Percentiles rank a stretch among this genome's conserved stretches.
phyloP scores from a whole-genome alignment of 2,113 vertebrate species.

The Sinocyclocheilus anshuiensis region DNA sequence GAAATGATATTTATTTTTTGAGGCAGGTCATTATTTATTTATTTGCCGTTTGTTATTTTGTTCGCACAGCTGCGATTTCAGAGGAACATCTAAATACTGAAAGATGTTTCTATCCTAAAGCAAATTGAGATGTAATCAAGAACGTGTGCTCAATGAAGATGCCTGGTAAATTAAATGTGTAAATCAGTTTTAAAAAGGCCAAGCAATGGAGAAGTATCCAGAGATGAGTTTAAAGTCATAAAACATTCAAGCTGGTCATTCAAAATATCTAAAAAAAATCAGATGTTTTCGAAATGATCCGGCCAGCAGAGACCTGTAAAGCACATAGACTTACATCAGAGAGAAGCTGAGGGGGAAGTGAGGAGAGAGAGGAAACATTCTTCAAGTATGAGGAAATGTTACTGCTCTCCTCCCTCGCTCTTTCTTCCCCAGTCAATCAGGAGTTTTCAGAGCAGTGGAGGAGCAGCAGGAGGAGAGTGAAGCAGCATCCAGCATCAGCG shows the following conservation, averaged over 20 bases:
- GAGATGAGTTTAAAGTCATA: slow-evolving; percentile 46
- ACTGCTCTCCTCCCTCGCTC: slow-evolving; percentile 58
- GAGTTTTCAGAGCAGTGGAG: slow-evolving; percentile 2
- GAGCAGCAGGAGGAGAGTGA: not conserved
- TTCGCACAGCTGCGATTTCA: not conserved
- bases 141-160: not conserved
- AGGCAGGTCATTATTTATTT: too few relatives aligned
- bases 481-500: slow-evolving; percentile 40
- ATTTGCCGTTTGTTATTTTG: not conserved
- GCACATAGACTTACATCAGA: slow-evolving; percentile 71
- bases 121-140: not conserved
- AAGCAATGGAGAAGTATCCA: not conserved
- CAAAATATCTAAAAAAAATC: slow-evolving; percentile 61
- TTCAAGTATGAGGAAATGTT: slow-evolving; percentile 76
- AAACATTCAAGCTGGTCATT: slow-evolving; percentile 28
- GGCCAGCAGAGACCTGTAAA: slow-evolving; percentile 69
- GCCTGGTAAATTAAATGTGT: not conserved
- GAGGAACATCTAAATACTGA: not conserved
- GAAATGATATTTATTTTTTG: too few relatives aligned
- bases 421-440: slow-evolving; percentile 60
- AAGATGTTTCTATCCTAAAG: not conserved
- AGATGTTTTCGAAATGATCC: slow-evolving; percentile 69
- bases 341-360: slow-evolving; percentile 48
- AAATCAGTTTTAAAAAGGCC: not conserved
- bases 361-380: slow-evolving; percentile 67